These are phyloP conservation scores for Cliona cf. orientalis DNA, from an alignment of 37 sponge, comb jelly and placozoan species.

Conservation along the genomic window DNA sequence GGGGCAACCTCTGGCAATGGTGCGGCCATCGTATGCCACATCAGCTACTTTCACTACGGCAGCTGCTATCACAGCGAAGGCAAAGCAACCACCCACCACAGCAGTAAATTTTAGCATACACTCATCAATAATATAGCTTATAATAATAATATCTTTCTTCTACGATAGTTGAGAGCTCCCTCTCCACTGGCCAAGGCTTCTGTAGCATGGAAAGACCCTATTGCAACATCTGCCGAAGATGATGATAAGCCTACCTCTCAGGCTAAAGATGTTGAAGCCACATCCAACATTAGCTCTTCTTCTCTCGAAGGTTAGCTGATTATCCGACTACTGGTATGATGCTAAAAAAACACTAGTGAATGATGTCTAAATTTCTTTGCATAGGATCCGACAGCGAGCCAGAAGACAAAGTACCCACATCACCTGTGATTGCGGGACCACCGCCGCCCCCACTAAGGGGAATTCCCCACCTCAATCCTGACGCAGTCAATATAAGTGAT, in stretches of 20 bases:
- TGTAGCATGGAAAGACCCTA: no score
- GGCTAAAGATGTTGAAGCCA: background rate
- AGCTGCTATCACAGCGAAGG: no score
- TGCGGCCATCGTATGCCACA: background rate
- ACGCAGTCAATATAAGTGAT: background rate
- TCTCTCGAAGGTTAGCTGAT: background rate
- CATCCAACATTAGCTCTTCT: background rate
- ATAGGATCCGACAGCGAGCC: slow-evolving; percentile 2
- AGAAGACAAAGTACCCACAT: background rate
- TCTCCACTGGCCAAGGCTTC: no score
- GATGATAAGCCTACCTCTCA: background rate
- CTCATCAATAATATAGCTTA: no score
- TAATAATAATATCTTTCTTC: no score
- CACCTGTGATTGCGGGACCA: background rate
- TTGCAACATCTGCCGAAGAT: background rate
- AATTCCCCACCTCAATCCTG: slow-evolving; percentile 41
- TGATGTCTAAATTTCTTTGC: background rate
- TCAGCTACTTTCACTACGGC: no score
- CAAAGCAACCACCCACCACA: background rate
- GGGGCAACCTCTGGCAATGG: background rate
- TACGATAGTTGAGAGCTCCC: no score
- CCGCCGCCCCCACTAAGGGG: slow-evolving; percentile 25
- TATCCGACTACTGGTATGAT: background rate
- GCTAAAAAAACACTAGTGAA: background rate
- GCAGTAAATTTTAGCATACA: background rate